Evolutionary conservation across 2,113 vertebrate species (phyloP).

Genomic region (Pipra filicauda): DNA sequence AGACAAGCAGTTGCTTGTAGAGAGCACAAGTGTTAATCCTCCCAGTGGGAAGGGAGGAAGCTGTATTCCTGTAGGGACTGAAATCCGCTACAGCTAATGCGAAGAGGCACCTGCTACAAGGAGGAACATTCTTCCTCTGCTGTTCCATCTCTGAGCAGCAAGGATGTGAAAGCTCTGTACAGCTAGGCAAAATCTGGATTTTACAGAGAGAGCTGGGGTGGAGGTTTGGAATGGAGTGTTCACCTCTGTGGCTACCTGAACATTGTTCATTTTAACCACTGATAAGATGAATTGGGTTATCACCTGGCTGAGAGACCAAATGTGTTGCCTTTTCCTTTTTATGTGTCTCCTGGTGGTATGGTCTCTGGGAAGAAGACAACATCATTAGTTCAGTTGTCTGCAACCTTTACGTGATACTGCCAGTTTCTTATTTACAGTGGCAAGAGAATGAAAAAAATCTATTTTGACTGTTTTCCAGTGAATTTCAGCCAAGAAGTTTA

Average conservation of each 20-base stretch:
- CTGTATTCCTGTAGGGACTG: conserved; percentile 16
- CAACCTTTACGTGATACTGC: background rate
- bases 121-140: background rate
- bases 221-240: background rate
- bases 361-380: background rate
- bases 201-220: background rate
- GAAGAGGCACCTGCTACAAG: conserved; percentile 36
- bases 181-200: background rate
- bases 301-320: background rate
- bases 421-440: conserved; percentile 9
- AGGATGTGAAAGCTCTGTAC: background rate
- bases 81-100: background rate
- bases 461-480: conserved; percentile 11
- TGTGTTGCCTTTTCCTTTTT: background rate
- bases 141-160: background rate
- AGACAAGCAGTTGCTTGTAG: conserved; percentile 60
- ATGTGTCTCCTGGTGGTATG: background rate
- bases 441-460: background rate
- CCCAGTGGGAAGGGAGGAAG: background rate
- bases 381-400: background rate
- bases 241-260: background rate
- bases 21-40: conserved; percentile 45
- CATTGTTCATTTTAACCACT: background rate
- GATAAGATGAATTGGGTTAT: background rate
- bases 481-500: conserved; percentile 1